Evolutionary conservation across 1,140 invertebrate genomes (phyloP), one percentile per base, ranked within the genome.

Genomic region (Drosophila albomicans): DNA sequence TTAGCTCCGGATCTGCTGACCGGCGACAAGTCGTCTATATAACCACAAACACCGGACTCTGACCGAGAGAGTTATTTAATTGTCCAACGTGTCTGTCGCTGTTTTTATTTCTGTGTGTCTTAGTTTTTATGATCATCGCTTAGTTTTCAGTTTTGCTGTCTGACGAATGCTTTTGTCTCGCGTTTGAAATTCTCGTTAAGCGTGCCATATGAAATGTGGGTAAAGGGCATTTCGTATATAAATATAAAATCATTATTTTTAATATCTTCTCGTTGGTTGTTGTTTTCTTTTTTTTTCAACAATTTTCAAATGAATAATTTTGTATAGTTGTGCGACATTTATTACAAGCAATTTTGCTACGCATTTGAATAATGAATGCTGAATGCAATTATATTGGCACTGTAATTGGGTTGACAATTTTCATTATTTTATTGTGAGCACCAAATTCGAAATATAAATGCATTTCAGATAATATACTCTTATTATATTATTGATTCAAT

Each of bases 141-240:
- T 35, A 16, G 52, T 25, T 20, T 25, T 64, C 38, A 41, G 15
- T 38, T 56, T 25, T 25, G 20, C 3, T 16, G 45, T 43, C 28
- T 45, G 38, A 43, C 28, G 11, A 46, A 20, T 56, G 16, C 57
- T 8, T 54, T 72, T 35, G 54, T 20, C 54, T 43, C 69, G 41
- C 28, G 58, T 66, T 58, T 35, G 52, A 70, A 54, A 52, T 79
- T 79, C 61, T 84, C 77, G 63, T 75, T 80, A 66, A 38, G 62
- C 51, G 45, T 67, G 61, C 30, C 57, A 45, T 13, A 38, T 61
- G 7, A 57, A 82, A 86, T 77, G 75, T 86, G 65, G 82, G 84
- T 88, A 86, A 86, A 86, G 82, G 82, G 82, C 84, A 86, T 13
- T 41, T 25, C 20, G 84, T 46, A 41, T 59, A 79, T 82, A 61